These are phyloP conservation scores for Nemoura dubitans DNA, from an alignment of 2,888 invertebrate genomes.

Conservation along the genomic window DNA sequence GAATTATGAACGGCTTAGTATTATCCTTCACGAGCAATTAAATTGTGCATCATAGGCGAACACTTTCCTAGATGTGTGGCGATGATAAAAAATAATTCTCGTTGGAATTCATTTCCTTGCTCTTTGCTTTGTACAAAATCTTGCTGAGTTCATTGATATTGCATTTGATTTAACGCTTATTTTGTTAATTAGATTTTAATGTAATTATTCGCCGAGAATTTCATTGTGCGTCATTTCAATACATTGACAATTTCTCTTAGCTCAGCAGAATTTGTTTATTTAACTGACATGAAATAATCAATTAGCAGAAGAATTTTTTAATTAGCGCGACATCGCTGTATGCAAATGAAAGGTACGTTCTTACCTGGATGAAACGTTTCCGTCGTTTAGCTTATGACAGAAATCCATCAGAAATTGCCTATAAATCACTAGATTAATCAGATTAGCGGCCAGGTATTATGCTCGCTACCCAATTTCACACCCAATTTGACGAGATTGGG, in stretches of 20 bases:
- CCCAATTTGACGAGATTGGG: neutral
- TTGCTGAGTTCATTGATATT: neutral
- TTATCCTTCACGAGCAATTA: neutral
- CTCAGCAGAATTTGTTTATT: neutral
- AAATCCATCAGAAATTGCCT: neutral
- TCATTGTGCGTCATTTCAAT: neutral
- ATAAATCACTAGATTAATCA: neutral
- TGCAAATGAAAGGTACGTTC: neutral
- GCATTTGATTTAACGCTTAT: neutral
- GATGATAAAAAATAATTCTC: neutral
- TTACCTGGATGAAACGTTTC: neutral
- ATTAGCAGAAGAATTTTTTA: conserved; percentile 3
- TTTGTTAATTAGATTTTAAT: neutral
- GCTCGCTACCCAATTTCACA: conserved; percentile 1
- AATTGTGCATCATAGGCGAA: neutral
- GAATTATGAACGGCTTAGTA: neutral
- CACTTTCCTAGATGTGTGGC: neutral
- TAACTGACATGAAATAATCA: neutral
- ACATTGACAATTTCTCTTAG: neutral
- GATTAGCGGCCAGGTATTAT: neutral
- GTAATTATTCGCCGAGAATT: neutral
- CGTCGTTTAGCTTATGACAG: neutral
- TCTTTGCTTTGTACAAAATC: neutral
- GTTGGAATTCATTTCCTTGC: neutral
- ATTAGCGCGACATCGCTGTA: neutral